Base-by-base conservation (phyloP, 2,113 vertebrate species). In the Scatophagus argus region DNA sequence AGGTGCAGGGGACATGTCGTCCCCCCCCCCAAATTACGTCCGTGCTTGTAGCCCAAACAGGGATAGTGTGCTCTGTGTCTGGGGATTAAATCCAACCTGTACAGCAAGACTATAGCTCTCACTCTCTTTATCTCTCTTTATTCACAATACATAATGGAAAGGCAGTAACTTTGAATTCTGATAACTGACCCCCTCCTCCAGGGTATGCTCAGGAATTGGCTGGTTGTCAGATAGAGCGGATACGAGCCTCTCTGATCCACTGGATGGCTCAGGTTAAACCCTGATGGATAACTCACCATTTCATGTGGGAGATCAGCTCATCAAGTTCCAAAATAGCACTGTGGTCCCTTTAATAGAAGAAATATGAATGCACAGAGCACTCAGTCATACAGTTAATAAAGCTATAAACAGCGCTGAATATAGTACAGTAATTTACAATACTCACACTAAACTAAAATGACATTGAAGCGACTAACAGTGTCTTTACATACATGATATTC, bases 281-380 rank as follows among this genome's bases (percentile, higher is more conserved):
- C 32, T 25, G 34, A 13, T 63, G 27, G 31, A 34, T 12, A 46
- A 27, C 6, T 27, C 41, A 10, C 25, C 17, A 13, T 14, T 25
- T 41, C 16, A 32, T 13, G 17, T 43, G 12, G 8, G 6, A 17
- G 14, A 65, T 19, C 64, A 14, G 64, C 21, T 46, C 59, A 54
- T 71, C 12, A 31, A 16, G 31, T 58, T 34, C 29, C 32, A n/a
- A 19, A 14, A 36, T 16, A 5, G 23, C 14, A 47, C 43, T 62
- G 63, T 59, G 56, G 78, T 65, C 34, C 60, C 25, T 47, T 71
- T 56, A 43, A 36, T 34, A 19, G 43, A 63, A 46, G 43, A 74
- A 73, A 19, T 38, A 60, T 49, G 36, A 55, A 46, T 6, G 0
- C 3, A 31, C 12, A 43, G 6, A 81, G 31, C 27, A 41, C 9